A percentile compares a stretch with the other conserved stretches of the same genome.
Evolutionary conservation across 2,797 vertebrate genomes (phyloP).

Genomic region (Ctenopoma multispine): DNA sequence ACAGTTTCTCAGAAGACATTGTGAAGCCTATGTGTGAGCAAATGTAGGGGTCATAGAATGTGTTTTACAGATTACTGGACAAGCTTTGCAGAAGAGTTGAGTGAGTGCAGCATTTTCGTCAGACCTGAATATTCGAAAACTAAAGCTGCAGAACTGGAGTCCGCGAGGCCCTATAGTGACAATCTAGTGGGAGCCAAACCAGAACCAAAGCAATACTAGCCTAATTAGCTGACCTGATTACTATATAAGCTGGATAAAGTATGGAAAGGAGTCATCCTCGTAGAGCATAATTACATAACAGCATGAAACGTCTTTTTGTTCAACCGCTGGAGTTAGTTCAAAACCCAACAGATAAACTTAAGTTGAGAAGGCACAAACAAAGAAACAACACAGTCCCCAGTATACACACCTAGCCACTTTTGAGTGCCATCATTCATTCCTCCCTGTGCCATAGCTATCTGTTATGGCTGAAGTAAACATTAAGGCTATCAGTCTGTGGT

Average conservation of each 20-base stretch:
- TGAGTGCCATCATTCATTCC: conserved; percentile 65
- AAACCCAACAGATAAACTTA: conserved; percentile 7
- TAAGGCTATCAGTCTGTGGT: conserved; percentile 79
- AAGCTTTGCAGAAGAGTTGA: conserved; percentile 36
- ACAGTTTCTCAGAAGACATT: conserved; percentile 41
- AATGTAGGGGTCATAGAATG: conserved; percentile 33
- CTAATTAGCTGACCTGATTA: conserved; percentile 84
- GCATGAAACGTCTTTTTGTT: conserved; percentile 12
- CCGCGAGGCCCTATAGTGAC: conserved; percentile 67
- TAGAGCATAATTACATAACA: conserved; percentile 49
- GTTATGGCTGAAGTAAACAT: conserved; percentile 79
- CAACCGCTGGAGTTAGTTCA: conserved; percentile 1
- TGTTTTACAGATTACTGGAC: conserved; percentile 18
- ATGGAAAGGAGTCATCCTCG: conserved; percentile 55
- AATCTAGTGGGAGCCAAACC: conserved; percentile 75
- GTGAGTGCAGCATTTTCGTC: conserved; percentile 24
- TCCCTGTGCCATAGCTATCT: conserved; percentile 65
- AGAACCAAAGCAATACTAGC: conserved; percentile 76
- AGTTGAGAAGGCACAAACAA: not conserved
- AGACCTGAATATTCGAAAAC: conserved; percentile 43
- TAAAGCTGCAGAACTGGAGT: conserved; percentile 52
- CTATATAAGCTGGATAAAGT: conserved; percentile 69
- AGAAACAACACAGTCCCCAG: conserved; percentile 1
- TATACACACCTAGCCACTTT: conserved; percentile 28
- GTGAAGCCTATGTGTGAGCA: conserved; percentile 51